Conservation (phyloP, 2,888 invertebrate genomes). For the Eupeodes luniger region DNA sequence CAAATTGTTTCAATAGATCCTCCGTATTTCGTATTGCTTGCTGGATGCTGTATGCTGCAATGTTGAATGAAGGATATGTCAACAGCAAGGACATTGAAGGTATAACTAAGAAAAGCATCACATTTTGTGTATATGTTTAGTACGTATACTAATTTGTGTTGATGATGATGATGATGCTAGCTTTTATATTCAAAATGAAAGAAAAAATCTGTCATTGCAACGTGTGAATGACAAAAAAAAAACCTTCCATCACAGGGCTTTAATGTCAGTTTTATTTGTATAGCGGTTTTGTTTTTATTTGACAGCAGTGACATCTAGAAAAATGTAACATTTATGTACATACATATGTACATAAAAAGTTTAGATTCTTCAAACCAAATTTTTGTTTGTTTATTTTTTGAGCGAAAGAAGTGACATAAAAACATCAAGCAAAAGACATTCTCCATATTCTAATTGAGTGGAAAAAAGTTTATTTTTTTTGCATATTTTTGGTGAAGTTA, state of each 20-base stretch:
- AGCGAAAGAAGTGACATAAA: slow-evolving; percentile 49
- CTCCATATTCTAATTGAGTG: slow-evolving; percentile 4
- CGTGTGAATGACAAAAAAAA: not conserved
- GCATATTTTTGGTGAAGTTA: slow-evolving; percentile 43
- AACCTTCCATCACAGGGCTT: slow-evolving; percentile 57
- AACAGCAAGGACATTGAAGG: slow-evolving; percentile 32
- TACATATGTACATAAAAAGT: no score
- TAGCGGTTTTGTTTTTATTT: slow-evolving; percentile 34
- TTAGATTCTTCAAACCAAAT: not conserved
- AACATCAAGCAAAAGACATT: slow-evolving; percentile 53
- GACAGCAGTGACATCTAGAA: slow-evolving; percentile 59
- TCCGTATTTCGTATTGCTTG: not conserved
- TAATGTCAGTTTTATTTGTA: slow-evolving; percentile 66
- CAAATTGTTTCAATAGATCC: slow-evolving; percentile 63
- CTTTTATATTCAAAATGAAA: not conserved
- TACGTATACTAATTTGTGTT: not conserved
- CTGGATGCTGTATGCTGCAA: slow-evolving; percentile 15
- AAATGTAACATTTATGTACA: slow-evolving; percentile 31
- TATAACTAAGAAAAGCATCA: not conserved
- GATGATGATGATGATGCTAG: not conserved
- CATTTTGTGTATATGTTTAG: not conserved
- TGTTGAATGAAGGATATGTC: slow-evolving; percentile 59
- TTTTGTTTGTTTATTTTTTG: not conserved
- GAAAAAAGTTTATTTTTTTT: not conserved
- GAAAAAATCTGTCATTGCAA: not conserved